phyloP scores from a whole-genome alignment of 2,113 vertebrate species.

The Amphiprion percula region DNA sequence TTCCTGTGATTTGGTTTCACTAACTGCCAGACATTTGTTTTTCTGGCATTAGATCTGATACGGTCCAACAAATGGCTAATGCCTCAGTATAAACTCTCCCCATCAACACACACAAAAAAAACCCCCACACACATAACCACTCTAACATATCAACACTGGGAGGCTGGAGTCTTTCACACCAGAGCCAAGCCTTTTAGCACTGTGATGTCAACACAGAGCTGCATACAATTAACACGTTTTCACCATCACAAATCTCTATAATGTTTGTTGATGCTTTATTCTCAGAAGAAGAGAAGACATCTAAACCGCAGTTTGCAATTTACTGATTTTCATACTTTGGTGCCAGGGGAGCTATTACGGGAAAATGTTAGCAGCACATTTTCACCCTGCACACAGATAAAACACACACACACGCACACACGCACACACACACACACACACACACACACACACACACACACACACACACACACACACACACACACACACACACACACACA shows the following conservation, averaged over 20 bases:
- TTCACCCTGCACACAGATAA: not conserved
- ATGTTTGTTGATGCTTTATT: slow-evolving; percentile 29
- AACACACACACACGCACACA: not conserved
- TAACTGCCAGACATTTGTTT: slow-evolving; percentile 54
- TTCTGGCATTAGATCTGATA: slow-evolving; percentile 62
- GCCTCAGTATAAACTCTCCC: slow-evolving; percentile 45
- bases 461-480: too few relatives aligned
- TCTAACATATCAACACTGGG: slow-evolving; percentile 36
- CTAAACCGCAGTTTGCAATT: slow-evolving; percentile 10
- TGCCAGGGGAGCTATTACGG: slow-evolving; percentile 13
- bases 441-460: too few relatives aligned
- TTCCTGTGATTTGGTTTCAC: slow-evolving; percentile 70
- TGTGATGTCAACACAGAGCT: slow-evolving; percentile 43
- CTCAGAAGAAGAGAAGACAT: slow-evolving; percentile 5
- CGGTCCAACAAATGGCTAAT: slow-evolving; percentile 60
- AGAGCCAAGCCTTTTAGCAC: slow-evolving; percentile 47
- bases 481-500: not conserved
- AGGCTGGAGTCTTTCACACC: slow-evolving; percentile 49
- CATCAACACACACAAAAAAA: slow-evolving; percentile 21
- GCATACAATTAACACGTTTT: slow-evolving; percentile 62
- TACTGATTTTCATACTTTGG: slow-evolving; percentile 23
- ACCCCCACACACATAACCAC: slow-evolving; percentile 24
- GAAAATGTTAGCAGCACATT: not conserved
- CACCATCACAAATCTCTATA: slow-evolving; percentile 42
- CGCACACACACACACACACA: too few relatives aligned